Percentiles rank a stretch among this genome's conserved stretches.
Evolutionary conservation across 2,113 vertebrate genomes (phyloP).

Genomic region (Ammodytes marinus): DNA sequence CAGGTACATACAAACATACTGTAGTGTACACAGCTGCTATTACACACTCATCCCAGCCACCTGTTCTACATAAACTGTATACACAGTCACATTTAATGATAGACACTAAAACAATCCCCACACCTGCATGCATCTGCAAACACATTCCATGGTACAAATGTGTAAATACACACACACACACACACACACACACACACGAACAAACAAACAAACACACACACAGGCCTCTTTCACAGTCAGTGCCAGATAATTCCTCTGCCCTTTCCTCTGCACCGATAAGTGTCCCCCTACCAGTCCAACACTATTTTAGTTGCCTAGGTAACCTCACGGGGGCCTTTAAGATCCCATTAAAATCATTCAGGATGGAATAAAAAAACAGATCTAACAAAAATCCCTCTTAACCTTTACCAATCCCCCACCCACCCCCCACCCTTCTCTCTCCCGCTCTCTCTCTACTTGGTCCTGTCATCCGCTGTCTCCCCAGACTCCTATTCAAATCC

Average conservation of each 20-base stretch:
- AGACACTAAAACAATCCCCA: slow-evolving; percentile 18
- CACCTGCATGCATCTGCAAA: not conserved
- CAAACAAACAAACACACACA: slow-evolving; percentile 8
- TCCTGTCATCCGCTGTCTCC: slow-evolving; percentile 46
- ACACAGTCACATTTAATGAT: not conserved
- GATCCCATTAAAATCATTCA: slow-evolving; percentile 74
- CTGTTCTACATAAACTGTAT: not conserved
- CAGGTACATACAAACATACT: not conserved
- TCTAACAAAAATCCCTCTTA: slow-evolving; percentile 76
- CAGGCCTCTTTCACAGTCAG: not conserved
- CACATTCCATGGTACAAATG: slow-evolving; percentile 4
- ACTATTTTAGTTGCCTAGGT: slow-evolving; percentile 73
- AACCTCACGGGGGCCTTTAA: slow-evolving; percentile 74
- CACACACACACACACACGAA: not conserved
- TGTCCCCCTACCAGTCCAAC: slow-evolving; percentile 47
- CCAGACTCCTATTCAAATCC: slow-evolving; percentile 61
- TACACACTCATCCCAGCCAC: not conserved
- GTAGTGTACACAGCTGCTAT: not conserved
- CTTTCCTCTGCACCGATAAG: slow-evolving; percentile 44
- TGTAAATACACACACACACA: not conserved
- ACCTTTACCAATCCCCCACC: slow-evolving; percentile 64
- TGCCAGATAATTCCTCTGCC: slow-evolving; percentile 44
- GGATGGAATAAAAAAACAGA: slow-evolving; percentile 65
- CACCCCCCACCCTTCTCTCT: not conserved
- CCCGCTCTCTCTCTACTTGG: not conserved